Base-by-base conservation (phyloP, 2,113 vertebrate genomes). In the Microtus montanus region DNA sequence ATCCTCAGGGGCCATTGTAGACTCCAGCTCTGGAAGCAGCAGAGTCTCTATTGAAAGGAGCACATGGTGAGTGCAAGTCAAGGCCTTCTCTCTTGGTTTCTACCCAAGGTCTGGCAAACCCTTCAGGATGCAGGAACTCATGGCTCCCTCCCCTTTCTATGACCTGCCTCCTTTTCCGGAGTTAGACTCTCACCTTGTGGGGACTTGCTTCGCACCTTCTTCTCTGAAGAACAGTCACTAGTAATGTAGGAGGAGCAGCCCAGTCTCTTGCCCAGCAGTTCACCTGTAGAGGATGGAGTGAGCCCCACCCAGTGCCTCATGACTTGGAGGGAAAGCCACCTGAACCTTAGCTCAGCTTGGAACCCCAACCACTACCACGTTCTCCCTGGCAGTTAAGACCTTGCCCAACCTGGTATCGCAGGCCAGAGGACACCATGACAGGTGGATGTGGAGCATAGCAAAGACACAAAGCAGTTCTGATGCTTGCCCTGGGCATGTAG, bases 1-100 rank as follows among this genome's bases (percentile, higher is more conserved):
- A 96, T 99, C 99, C 98, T 99, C 99, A 0, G 99, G 99, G 98
- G 99, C 99, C 99, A 99, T 99, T 98, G 99, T 99, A 95, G 98
- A 97, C 95, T 98, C 98, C 10, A 97, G 96, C 58, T 99, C 99
- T 94, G 99, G 99, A 83, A 99, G 98, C 94, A 98, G 95, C 19
- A 99, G 99, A 95, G 98, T 99, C 97, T 99, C 99, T 99, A 98
- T 94, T 74, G 17, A 89, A 44, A 66, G 86, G 61, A 66, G 61
- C 68, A 89, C 14, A 35, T 3, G 71, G 12, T 33, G 14, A 63
- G 38, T 58, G 7, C 19, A 17, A 24, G 41, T 54, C 66, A 63
- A 77, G n/a, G 11, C 44, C 89, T 68, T n/a, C 47, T 30, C 70
- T 79, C 70, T 49, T 33, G 79, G 24, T 14, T n/a, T 19, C 22